phyloP scores from a whole-genome alignment of 2,113 vertebrate species.

The Chaetodon auriga region DNA sequence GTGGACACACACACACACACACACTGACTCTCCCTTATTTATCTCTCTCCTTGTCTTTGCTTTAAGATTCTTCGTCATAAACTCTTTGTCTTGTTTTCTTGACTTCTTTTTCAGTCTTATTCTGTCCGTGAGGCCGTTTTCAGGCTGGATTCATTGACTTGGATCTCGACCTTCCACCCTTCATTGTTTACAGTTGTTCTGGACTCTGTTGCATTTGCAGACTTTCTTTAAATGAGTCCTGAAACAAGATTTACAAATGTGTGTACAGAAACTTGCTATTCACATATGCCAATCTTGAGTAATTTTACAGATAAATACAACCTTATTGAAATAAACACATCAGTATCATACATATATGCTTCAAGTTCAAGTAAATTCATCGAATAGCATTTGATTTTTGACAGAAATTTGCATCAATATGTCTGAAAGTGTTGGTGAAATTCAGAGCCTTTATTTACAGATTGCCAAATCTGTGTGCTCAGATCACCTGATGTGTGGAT shows the following conservation, averaged over 20 bases:
- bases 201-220: not conserved
- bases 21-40: not conserved
- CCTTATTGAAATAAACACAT: not conserved
- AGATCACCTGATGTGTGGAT: not conserved
- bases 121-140: not conserved
- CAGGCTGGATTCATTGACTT: not conserved
- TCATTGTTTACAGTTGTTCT: not conserved
- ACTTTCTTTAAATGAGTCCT: not conserved
- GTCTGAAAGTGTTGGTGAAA: too few relatives aligned
- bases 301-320: not conserved
- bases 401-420: not conserved
- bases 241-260: not conserved
- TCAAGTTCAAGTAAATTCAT: too few relatives aligned
- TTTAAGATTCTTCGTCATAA: not conserved
- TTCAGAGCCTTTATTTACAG: too few relatives aligned
- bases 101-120: not conserved
- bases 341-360: not conserved
- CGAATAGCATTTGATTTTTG: not conserved
- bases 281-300: not conserved
- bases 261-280: not conserved
- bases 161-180: not conserved
- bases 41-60: not conserved
- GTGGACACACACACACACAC: not conserved
- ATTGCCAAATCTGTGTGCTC: not conserved
- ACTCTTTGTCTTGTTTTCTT: not conserved